Percentiles rank a stretch among this genome's conserved stretches.
These are phyloP conservation scores for Bombus impatiens DNA, from an alignment of 1,140 invertebrate genomes.

Conservation along the genomic window DNA sequence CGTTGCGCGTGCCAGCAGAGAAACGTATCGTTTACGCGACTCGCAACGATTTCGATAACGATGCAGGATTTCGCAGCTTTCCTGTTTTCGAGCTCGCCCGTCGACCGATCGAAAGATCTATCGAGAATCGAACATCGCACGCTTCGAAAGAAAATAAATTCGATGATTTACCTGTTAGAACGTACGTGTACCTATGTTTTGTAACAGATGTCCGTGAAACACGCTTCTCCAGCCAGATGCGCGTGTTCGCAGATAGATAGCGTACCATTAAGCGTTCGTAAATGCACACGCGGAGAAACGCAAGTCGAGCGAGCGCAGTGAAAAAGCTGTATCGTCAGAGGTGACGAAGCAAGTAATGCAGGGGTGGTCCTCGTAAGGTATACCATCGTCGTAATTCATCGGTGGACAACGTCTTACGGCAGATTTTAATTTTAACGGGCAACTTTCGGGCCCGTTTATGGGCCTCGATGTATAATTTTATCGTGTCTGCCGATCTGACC, in stretches of 20 bases:
- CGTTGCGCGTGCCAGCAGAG: too few relatives aligned
- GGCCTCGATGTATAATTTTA: conserved; percentile 80
- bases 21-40: too few relatives aligned
- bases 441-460: conserved; percentile 75
- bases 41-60: too few relatives aligned
- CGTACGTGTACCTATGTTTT: too few relatives aligned
- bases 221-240: too few relatives aligned
- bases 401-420: conserved; percentile 68
- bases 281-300: background rate
- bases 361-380: conserved; percentile 65
- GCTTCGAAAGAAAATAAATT: too few relatives aligned
- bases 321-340: conserved; percentile 8
- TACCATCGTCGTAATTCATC: conserved; percentile 70
- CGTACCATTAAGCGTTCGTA: background rate
- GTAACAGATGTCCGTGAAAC: fast-evolving
- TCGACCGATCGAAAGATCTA: too few relatives aligned
- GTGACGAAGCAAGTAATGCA: conserved; percentile 56
- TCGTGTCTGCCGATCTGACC: conserved; percentile 78
- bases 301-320: background rate
- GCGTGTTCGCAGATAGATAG: too few relatives aligned
- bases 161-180: too few relatives aligned
- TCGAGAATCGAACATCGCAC: too few relatives aligned
- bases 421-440: conserved; percentile 80
- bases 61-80: too few relatives aligned
- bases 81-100: too few relatives aligned